Conservation (phyloP, 2,888 invertebrate genomes). For the Caenorhabditis sp. region DNA sequence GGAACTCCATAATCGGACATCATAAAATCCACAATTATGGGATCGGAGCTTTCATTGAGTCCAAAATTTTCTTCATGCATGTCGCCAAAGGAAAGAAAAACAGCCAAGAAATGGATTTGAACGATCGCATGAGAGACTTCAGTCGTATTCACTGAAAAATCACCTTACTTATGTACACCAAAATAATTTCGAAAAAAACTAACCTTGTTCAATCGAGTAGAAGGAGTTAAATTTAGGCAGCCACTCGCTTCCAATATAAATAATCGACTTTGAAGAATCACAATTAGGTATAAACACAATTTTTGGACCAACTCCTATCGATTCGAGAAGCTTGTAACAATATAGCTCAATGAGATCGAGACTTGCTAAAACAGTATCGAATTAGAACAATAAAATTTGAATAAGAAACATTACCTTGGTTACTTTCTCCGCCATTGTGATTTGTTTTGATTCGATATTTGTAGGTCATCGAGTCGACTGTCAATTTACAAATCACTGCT, state of each 20-base stretch:
- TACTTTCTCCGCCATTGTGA: no score
- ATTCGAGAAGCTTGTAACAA: no score
- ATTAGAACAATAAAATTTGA: no score
- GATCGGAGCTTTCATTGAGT: constrained; percentile 16
- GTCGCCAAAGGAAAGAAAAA: constrained; percentile 21
- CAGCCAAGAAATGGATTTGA: constrained; percentile 28
- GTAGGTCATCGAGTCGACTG: constrained; percentile 6
- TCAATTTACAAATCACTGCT: constrained; percentile 16
- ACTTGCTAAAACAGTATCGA: no score
- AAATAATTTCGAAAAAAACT: constrained; percentile 21
- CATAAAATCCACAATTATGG: constrained; percentile 29
- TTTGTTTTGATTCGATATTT: constrained; percentile 17
- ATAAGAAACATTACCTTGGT: no score
- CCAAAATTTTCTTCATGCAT: constrained; percentile 27
- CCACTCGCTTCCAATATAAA: no score
- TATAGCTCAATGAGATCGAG: no score
- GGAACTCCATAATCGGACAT: constrained; percentile 15
- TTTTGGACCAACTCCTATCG: no score
- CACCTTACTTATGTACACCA: constrained; percentile 15
- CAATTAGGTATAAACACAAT: no score
- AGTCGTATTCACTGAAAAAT: constrained; percentile 21
- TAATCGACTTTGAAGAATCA: no score
- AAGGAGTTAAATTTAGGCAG: no score
- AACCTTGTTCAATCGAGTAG: no score
- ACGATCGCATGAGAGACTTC: constrained; percentile 17